A percentile compares a stretch with the other conserved stretches of the same genome.
These are phyloP conservation scores for Lepisosteus osseus DNA, from an alignment of 2,113 vertebrate genomes.

Conservation along the genomic window DNA sequence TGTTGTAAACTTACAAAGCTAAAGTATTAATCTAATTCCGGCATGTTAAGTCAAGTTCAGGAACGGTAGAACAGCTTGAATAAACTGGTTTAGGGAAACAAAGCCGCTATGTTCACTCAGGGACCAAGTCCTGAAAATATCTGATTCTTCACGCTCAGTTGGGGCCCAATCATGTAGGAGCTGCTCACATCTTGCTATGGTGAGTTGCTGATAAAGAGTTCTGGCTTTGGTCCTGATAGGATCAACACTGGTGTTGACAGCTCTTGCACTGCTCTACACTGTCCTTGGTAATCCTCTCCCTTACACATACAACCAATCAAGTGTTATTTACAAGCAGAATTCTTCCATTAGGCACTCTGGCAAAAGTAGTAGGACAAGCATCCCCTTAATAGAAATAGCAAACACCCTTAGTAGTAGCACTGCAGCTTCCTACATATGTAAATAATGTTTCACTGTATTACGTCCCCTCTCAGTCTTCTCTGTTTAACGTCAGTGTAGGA, in stretches of 20 bases:
- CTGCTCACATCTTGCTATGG: slow-evolving; percentile 8
- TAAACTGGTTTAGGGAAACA: not conserved
- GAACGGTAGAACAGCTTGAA: not conserved
- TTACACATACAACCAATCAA: too few species aligned
- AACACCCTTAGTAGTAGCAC: too few species aligned
- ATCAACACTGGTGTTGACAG: not conserved
- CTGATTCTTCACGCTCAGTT: not conserved
- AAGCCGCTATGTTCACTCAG: not conserved
- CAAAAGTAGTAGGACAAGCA: too few species aligned
- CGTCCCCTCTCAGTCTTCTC: too few species aligned
- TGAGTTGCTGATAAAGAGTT: not conserved
- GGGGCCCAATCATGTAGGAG: slow-evolving; percentile 1
- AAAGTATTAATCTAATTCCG: not conserved
- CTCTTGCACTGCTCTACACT: not conserved
- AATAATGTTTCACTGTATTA: too few species aligned
- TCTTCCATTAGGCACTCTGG: too few species aligned
- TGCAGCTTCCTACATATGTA: too few species aligned
- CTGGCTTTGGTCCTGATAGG: not conserved
- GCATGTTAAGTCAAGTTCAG: not conserved
- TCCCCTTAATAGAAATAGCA: too few species aligned
- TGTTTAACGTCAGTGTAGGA: too few species aligned
- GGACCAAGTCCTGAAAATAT: not conserved
- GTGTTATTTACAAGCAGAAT: too few species aligned
- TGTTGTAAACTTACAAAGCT: not conserved
- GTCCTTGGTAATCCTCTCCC: too few species aligned